Percentiles rank a stretch among this genome's conserved stretches.
Evolutionary conservation across 2,113 vertebrate species (phyloP).

Genomic region (Stegostoma tigrinum): DNA sequence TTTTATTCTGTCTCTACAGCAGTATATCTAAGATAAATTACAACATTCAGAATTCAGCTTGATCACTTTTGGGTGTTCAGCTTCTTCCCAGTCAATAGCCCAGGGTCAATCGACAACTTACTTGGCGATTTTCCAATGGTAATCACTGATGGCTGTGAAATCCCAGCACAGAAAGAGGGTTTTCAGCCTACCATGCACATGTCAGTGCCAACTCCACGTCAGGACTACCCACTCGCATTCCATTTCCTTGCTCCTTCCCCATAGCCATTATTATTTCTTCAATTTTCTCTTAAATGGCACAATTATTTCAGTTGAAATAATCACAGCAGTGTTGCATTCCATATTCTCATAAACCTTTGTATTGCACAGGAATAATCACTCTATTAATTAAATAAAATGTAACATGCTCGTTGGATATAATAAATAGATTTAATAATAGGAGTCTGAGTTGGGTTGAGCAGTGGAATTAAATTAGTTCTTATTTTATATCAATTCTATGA

Average conservation of each 20-base stretch:
- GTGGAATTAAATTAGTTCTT: neutral
- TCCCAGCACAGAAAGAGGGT: neutral
- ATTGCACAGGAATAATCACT: neutral
- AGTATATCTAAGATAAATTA: neutral
- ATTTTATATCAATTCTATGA: neutral
- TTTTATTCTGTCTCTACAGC: neutral
- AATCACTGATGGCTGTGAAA: neutral
- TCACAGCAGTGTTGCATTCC: neutral
- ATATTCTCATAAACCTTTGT: neutral
- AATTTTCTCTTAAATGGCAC: neutral
- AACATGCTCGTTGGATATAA: neutral
- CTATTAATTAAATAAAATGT: neutral
- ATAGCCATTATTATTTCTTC: neutral
- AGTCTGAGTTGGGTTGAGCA: neutral
- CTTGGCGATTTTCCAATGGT: neutral
- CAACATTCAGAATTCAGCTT: neutral
- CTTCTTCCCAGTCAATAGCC: neutral
- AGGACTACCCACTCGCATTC: neutral
- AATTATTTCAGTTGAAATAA: neutral
- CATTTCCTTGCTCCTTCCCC: neutral
- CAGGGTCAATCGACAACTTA: neutral
- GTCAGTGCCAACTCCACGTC: neutral
- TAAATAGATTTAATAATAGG: neutral
- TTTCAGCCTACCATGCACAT: neutral
- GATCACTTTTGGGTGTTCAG: neutral